Evolutionary conservation across 1,140 invertebrate genomes (phyloP), one percentile per base, ranked within the genome.

Genomic region (Orius insidiosus): DNA sequence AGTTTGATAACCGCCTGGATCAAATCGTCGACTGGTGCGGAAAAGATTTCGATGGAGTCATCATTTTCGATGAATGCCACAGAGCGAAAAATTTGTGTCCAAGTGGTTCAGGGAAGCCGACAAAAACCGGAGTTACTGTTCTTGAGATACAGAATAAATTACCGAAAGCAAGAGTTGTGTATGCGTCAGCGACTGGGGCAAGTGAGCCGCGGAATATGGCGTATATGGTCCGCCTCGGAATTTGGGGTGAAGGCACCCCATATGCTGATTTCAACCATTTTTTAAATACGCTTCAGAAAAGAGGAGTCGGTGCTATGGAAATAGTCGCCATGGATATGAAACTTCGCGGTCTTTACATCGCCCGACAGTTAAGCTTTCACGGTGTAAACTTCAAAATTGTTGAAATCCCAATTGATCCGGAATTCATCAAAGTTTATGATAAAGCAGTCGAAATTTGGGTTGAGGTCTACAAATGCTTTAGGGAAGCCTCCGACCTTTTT

Each of bases 271-370:
- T 98, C 58, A 79, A 68, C 54, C 90, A 96, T 59, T 99, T 98
- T 56, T 92, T 98, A 44, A 77, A 80, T 13, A 86, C 93, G 2
- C 90, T 98, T 2, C 93, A 98, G 60, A 89, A 90, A 61, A 73
- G 82, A 49, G 96, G 96, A 35, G 92, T 98, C 31, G 94, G 94
- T 46, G 94, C 93, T 50, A 98, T 99, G 95, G 95, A 99, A 67
- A 84, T 99, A 44, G 92, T 99, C 33, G 95, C 96, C 0, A 98
- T 98, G 92, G 96, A 99, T 63, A 97, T 99, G 92, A 99, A 99
- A 63, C 64, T 96, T 7, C 71, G 94, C 48, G 95, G 95, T 45
- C 90, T 96, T 79, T 99, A 99, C 61, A 95, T 99, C 49, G 95
- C 96, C 1, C 68, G 96, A 7, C 96, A 99, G 63, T 70, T 99